phyloP scores from a whole-genome alignment of 2,113 vertebrate genomes.

The Polypterus senegalus region DNA sequence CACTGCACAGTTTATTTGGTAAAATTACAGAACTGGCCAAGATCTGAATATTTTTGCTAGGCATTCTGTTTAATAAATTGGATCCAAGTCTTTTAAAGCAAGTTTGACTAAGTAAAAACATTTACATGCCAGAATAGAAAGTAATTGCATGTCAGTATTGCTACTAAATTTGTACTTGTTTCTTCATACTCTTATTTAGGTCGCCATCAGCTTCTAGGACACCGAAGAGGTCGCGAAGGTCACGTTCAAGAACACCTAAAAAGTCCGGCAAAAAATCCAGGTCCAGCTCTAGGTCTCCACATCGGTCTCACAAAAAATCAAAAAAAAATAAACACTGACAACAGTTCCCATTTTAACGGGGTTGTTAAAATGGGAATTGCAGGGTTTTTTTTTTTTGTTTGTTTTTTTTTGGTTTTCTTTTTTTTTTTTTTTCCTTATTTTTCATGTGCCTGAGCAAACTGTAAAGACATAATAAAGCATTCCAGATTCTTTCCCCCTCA shows the following conservation, averaged over 20 bases:
- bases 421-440: background rate
- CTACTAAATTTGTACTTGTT: background rate
- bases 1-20: too few relatives aligned
- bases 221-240: slow-evolving; percentile 84
- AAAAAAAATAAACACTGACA: too few relatives aligned
- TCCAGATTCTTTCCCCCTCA: slow-evolving; percentile 41
- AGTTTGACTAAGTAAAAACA: background rate
- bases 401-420: background rate
- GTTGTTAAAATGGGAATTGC: slow-evolving; percentile 62
- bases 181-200: slow-evolving; percentile 37
- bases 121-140: background rate
- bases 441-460: slow-evolving; percentile 59
- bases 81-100: background rate
- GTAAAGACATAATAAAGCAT: slow-evolving; percentile 58
- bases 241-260: slow-evolving; percentile 87
- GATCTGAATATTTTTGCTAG: background rate
- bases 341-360: slow-evolving; percentile 44
- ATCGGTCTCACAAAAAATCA: slow-evolving; percentile 66
- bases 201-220: slow-evolving; percentile 89
- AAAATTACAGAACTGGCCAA: background rate
- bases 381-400: slow-evolving; percentile 48
- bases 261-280: slow-evolving; percentile 94
- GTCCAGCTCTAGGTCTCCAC: slow-evolving; percentile 88
- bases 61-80: background rate
- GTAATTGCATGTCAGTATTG: background rate